These are phyloP conservation scores for Leptobrachium leishanense DNA, from an alignment of 2,113 vertebrate species.

Conservation along the genomic window DNA sequence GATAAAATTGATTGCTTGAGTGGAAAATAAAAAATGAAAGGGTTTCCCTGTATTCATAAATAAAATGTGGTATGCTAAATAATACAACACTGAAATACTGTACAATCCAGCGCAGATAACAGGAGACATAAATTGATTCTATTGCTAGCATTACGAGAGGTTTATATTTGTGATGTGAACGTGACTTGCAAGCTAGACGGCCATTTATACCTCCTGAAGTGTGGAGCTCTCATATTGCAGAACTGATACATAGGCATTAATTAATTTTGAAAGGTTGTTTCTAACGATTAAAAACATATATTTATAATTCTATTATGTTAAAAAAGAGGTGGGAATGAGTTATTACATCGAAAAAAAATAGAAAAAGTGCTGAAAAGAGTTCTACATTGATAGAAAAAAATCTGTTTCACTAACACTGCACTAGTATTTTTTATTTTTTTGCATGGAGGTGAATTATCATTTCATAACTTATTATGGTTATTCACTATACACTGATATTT, in stretches of 20 bases:
- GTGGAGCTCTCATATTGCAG: slow-evolving; percentile 10
- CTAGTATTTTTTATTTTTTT: too few relatives aligned
- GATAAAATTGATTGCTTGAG: neutral
- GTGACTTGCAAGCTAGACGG: neutral
- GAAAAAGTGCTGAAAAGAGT: too few relatives aligned
- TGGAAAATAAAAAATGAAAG: neutral
- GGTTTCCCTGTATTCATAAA: slow-evolving; percentile 1
- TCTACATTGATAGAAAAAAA: too few relatives aligned
- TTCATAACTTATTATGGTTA: too few relatives aligned
- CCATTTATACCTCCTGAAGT: slow-evolving; percentile 30
- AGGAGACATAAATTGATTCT: slow-evolving; percentile 5
- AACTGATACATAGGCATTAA: slow-evolving; percentile 31
- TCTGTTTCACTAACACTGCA: too few relatives aligned
- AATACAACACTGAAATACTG: slow-evolving; percentile 6
- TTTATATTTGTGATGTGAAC: slow-evolving; percentile 1
- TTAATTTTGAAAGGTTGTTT: slow-evolving; percentile 31
- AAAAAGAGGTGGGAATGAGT: neutral
- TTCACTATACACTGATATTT: too few relatives aligned
- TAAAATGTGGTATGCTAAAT: slow-evolving; percentile 1
- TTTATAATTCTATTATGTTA: slow-evolving; percentile 4
- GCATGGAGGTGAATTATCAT: too few relatives aligned
- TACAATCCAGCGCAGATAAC: neutral
- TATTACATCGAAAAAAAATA: neutral
- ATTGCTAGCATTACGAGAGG: slow-evolving; percentile 1
- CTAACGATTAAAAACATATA: slow-evolving; percentile 23